A percentile compares a stretch with the other conserved stretches of the same genome.
These are phyloP conservation scores for Odontocerum albicorne DNA, from an alignment of 2,888 invertebrate species.

Conservation along the genomic window DNA sequence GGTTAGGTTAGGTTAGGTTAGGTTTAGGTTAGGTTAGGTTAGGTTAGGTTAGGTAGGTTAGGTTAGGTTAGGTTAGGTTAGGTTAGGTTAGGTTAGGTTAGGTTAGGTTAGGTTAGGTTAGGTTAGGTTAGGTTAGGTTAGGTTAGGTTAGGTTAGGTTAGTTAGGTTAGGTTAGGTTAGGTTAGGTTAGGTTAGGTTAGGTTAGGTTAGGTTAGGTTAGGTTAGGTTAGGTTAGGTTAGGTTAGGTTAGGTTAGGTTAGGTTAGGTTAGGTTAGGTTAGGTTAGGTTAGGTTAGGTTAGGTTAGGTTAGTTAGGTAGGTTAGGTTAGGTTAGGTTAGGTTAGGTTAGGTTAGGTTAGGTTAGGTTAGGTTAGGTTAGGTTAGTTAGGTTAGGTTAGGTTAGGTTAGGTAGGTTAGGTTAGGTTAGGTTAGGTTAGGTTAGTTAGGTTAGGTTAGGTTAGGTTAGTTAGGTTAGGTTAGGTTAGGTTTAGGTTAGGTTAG, in stretches of 20 bases:
- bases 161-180: conserved; percentile 34
- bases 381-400: conserved; percentile 36
- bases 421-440: conserved; percentile 37
- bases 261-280: conserved; percentile 7
- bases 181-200: conserved; percentile 20
- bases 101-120: conserved; percentile 7
- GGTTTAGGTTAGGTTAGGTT: conserved; percentile 33
- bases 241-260: conserved; percentile 7
- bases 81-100: conserved; percentile 7
- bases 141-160: conserved; percentile 36
- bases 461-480: conserved; percentile 33
- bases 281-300: conserved; percentile 7
- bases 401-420: conserved; percentile 32
- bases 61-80: conserved; percentile 35
- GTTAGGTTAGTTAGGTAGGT: conserved; percentile 8
- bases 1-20: conserved; percentile 36
- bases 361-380: conserved; percentile 35
- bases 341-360: conserved; percentile 7
- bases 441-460: conserved; percentile 31
- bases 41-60: conserved; percentile 29
- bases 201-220: conserved; percentile 31
- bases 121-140: conserved; percentile 30
- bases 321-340: conserved; percentile 7
- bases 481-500: conserved; percentile 34
- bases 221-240: conserved; percentile 7